Conservation (phyloP, 2,797 vertebrate species). For the Capromys pilorides region DNA sequence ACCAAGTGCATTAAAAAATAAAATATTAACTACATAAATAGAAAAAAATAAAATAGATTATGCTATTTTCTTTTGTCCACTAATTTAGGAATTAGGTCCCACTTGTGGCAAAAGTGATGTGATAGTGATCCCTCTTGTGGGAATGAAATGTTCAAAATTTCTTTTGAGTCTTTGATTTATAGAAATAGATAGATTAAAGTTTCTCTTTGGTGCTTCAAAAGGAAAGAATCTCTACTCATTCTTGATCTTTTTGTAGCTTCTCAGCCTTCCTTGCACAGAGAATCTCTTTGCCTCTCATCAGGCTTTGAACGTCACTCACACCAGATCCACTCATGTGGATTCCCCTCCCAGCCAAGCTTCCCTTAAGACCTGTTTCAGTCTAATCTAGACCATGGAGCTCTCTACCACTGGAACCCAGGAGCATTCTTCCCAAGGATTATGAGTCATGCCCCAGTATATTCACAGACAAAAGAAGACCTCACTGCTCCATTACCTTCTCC, state of each 20-base stretch:
- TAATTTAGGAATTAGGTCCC: neutral
- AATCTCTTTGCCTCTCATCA: neutral
- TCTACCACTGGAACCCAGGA: neutral
- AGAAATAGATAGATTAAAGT: neutral
- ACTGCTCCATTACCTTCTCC: neutral
- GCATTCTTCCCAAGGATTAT: neutral
- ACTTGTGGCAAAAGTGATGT: neutral
- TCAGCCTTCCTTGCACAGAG: neutral
- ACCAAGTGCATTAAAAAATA: too few species aligned
- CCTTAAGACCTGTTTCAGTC: neutral
- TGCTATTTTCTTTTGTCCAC: neutral
- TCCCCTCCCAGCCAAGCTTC: neutral
- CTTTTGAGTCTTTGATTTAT: neutral
- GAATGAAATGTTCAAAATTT: neutral
- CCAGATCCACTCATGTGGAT: neutral
- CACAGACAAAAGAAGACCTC: neutral
- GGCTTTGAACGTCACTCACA: neutral
- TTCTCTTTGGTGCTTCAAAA: neutral
- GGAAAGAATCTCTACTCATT: neutral
- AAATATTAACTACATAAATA: too few species aligned
- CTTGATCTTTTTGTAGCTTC: neutral
- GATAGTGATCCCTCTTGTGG: neutral
- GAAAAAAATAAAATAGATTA: neutral
- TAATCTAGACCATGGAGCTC: neutral
- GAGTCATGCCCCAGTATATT: neutral